phyloP scores from a whole-genome alignment of 2,113 vertebrate genomes.

The Lagenorhynchus albirostris region DNA sequence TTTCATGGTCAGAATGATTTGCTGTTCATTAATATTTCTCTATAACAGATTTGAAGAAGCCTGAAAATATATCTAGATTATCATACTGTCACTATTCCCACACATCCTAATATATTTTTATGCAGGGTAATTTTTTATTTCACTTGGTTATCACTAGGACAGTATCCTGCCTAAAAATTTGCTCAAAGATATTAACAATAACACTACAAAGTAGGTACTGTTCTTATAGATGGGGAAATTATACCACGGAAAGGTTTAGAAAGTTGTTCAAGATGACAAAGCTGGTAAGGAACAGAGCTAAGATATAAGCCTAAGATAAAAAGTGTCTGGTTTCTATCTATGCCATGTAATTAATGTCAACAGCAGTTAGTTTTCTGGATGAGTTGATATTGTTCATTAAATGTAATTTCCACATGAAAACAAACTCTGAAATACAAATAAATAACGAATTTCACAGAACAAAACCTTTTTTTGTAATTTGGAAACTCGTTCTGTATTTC shows the following conservation, averaged over 20 bases:
- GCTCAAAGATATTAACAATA: not conserved
- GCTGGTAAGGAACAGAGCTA: not conserved
- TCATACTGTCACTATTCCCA: not conserved
- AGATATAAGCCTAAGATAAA: not conserved
- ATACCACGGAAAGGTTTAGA: not conserved
- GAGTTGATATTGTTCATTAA: not conserved
- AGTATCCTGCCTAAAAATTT: slow-evolving; percentile 3
- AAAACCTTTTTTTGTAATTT: not conserved
- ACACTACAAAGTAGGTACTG: not conserved
- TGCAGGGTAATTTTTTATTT: not conserved
- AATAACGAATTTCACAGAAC: not conserved
- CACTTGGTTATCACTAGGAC: not conserved
- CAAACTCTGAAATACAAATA: not conserved
- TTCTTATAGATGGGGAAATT: not conserved
- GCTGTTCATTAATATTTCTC: not conserved
- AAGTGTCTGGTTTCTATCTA: not conserved
- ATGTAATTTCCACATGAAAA: slow-evolving; percentile 5
- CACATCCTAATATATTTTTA: not conserved
- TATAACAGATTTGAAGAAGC: not conserved
- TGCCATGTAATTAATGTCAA: not conserved
- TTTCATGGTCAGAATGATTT: slow-evolving; percentile 14
- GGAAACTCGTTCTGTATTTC: not conserved
- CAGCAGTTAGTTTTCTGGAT: not conserved
- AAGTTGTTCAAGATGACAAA: not conserved
- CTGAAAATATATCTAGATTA: not conserved